phyloP scores from a whole-genome alignment of 2,797 vertebrate species.

The Gymnocypris eckloni region DNA sequence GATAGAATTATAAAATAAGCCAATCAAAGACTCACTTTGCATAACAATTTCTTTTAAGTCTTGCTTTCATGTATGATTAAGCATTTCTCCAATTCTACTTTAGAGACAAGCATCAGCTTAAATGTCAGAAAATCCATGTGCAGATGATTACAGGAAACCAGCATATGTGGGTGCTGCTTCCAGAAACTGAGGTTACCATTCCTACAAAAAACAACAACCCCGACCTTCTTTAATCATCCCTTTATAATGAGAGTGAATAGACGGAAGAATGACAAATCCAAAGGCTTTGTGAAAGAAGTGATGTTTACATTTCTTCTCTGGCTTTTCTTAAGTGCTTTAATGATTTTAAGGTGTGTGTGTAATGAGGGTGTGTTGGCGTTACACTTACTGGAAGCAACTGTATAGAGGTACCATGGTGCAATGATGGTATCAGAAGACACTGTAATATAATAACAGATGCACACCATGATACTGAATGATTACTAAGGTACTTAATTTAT shows the following conservation, averaged over 20 bases:
- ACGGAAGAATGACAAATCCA: constrained; percentile 38
- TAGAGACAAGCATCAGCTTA: constrained; percentile 30
- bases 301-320: constrained; percentile 54
- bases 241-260: constrained; percentile 35
- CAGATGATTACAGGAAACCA: constrained; percentile 35
- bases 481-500: not conserved
- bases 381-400: constrained; percentile 16
- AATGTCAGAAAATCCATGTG: constrained; percentile 18
- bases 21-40: not conserved
- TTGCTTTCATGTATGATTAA: not conserved
- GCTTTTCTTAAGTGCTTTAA: constrained; percentile 52
- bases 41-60: not conserved
- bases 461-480: not conserved
- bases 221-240: not conserved
- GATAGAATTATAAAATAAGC: not conserved
- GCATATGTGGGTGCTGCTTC: constrained; percentile 35
- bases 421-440: constrained; percentile 11
- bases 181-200: constrained; percentile 8
- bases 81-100: constrained; percentile 14
- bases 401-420: not conserved
- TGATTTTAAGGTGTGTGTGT: constrained; percentile 42
- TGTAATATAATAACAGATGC: not conserved
- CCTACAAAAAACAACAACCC: not conserved
- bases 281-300: constrained; percentile 27
- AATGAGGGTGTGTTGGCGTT: constrained; percentile 26